Percentiles rank a stretch among this genome's conserved stretches.
Evolutionary conservation across 2,888 invertebrate genomes (phyloP).

Genomic region (Netelia fuscicornis): DNA sequence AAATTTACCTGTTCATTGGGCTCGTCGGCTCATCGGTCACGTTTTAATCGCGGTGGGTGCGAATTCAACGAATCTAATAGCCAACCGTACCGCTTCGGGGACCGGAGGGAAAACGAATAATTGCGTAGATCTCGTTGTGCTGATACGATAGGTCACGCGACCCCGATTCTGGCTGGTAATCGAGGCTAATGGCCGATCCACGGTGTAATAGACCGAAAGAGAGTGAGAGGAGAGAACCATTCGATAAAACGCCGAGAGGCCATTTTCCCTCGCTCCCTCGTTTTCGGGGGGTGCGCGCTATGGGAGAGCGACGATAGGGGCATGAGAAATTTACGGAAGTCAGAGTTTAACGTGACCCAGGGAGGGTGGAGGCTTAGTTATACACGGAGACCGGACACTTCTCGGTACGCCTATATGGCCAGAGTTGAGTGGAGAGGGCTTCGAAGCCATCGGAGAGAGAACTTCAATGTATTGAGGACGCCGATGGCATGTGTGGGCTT

Average conservation of each 20-base stretch:
- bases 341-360: slow-evolving; percentile 57
- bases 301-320: slow-evolving; percentile 67
- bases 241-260: slow-evolving; percentile 44
- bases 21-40: slow-evolving; percentile 29
- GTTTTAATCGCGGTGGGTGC: slow-evolving; percentile 29
- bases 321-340: slow-evolving; percentile 69
- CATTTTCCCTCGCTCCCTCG: slow-evolving; percentile 11
- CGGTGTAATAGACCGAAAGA: slow-evolving; percentile 1
- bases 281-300: slow-evolving; percentile 41
- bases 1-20: slow-evolving; percentile 22
- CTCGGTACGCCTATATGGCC: slow-evolving; percentile 8
- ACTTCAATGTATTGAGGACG: slow-evolving; percentile 15
- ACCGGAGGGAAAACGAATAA: slow-evolving; percentile 64
- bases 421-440: background rate
- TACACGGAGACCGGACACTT: slow-evolving; percentile 55
- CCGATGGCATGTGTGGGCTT: slow-evolving; percentile 54
- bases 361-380: slow-evolving; percentile 9
- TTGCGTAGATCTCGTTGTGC: slow-evolving; percentile 54
- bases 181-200: slow-evolving; percentile 56
- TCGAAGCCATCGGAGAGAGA: background rate
- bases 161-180: slow-evolving; percentile 55
- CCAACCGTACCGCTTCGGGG: slow-evolving; percentile 26
- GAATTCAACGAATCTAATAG: slow-evolving; percentile 56
- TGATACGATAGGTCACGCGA: slow-evolving; percentile 63
- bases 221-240: slow-evolving; percentile 15